Conservation (phyloP, 1,140 invertebrate species). For the Papilio glaucus region DNA sequence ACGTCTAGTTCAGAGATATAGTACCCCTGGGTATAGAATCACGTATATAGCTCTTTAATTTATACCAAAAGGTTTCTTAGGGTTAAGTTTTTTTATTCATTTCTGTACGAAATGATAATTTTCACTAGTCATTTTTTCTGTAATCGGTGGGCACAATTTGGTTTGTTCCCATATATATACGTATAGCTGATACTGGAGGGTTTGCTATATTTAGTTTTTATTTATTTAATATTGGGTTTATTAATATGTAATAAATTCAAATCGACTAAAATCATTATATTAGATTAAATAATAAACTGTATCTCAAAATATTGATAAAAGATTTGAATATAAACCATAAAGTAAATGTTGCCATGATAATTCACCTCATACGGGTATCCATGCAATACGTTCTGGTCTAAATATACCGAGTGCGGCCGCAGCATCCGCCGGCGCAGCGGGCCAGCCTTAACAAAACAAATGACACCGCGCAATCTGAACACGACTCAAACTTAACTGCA, state of each 20-base stretch:
- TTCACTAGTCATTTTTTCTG: too few species aligned
- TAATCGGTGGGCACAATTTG: too few species aligned
- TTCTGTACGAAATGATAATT: too few species aligned
- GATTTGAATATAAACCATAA: not conserved
- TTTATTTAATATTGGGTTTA: too few species aligned
- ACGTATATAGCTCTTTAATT: not conserved
- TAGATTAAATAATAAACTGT: not conserved
- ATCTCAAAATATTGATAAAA: not conserved
- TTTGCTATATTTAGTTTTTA: too few species aligned
- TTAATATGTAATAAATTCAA: too few species aligned
- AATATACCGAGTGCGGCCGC: conserved; percentile 55
- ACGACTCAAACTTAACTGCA: conserved; percentile 41
- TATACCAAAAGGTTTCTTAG: not conserved
- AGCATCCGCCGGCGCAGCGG: conserved; percentile 60
- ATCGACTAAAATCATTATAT: too few species aligned
- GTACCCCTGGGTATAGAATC: too few species aligned
- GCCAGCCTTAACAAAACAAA: conserved; percentile 52
- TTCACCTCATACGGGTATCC: conserved; percentile 44
- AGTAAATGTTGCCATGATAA: not conserved
- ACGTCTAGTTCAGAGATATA: too few species aligned
- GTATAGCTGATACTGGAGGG: too few species aligned
- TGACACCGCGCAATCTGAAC: conserved; percentile 39
- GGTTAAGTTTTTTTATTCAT: too few species aligned
- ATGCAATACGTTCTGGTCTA: conserved; percentile 54
- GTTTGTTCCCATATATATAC: too few species aligned